These are phyloP conservation scores for Dermochelys coriacea DNA, from an alignment of 2,797 vertebrate genomes.

Conservation along the genomic window DNA sequence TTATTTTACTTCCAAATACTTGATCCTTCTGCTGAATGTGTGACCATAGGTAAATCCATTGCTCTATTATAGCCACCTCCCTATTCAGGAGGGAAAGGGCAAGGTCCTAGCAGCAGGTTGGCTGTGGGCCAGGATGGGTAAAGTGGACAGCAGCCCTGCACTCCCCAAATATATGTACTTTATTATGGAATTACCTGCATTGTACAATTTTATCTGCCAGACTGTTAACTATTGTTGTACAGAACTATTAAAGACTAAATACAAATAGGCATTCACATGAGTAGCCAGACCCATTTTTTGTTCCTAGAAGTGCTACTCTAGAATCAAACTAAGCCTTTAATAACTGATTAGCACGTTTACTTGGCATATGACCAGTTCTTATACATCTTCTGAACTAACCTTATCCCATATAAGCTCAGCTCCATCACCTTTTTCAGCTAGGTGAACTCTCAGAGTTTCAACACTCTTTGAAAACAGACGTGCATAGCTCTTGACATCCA, in stretches of 20 bases:
- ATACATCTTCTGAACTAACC: conserved; percentile 79
- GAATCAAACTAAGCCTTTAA: background rate
- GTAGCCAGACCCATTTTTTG: background rate
- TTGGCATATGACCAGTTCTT: background rate
- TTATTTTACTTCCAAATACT: background rate
- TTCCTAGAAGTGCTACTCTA: background rate
- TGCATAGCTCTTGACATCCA: conserved; percentile 90
- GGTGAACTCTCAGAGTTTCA: conserved; percentile 88
- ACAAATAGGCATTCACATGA: background rate
- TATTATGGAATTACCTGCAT: too few relatives aligned
- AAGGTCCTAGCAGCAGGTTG: too few relatives aligned
- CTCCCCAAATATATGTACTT: too few relatives aligned
- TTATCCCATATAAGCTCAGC: conserved; percentile 97
- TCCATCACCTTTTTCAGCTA: conserved; percentile 90
- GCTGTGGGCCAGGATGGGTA: too few relatives aligned
- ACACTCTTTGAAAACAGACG: conserved; percentile 92
- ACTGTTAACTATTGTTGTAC: background rate
- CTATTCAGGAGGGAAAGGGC: too few relatives aligned
- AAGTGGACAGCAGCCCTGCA: too few relatives aligned
- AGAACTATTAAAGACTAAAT: background rate
- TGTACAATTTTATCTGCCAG: too few relatives aligned
- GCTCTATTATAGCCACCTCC: too few relatives aligned
- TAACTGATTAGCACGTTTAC: background rate
- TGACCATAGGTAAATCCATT: background rate
- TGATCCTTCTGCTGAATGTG: background rate